Evolutionary conservation across 1,140 invertebrate species (phyloP), one percentile per base, ranked within the genome.

Genomic region (Drosophila saltans): DNA sequence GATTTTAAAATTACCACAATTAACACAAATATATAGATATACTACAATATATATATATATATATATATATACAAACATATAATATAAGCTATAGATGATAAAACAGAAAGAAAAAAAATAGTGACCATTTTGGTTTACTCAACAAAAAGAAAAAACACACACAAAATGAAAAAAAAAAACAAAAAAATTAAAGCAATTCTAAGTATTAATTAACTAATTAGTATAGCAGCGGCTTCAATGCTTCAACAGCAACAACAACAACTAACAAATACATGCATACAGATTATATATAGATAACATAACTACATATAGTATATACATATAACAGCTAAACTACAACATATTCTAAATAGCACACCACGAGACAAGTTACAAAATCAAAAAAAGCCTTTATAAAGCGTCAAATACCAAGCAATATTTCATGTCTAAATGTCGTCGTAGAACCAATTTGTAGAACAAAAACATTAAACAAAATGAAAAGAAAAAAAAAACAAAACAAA

Each of bases 171-270:
- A 88, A 2, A 67, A 80, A 61, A 85, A 85, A 81, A 78, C 69
- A 75, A 85, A 85, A 59, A 24, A 52, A 52, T 26, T 68, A 78
- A 88, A 88, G 83, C 83, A 88, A 88, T 88, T 84, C 72, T 88
- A 88, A 88, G 83, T 88, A 88, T 88, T 88, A 88, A 84, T 76
- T 26, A 75, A 86, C 76, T 77, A 83, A 78, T 75, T 88, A 86
- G 83, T 73, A 73, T 77, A 85, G 68, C 68, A 45, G 66, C 80
- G 78, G 69, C 79, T 72, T 78, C 74, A 71, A 74, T 82, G 80
- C 80, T 82, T 82, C 75, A 82, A 74, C 78, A 78, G 80, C 74
- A 76, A 86, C 80, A 81, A 81, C 75, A 82, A 74, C 78, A 78
- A 80, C 75, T 79, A 86, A 82, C 78, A 67, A 67, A 67, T 36